Evolutionary conservation across 2,113 vertebrate genomes (phyloP).

Genomic region (Lipophrys pholis): DNA sequence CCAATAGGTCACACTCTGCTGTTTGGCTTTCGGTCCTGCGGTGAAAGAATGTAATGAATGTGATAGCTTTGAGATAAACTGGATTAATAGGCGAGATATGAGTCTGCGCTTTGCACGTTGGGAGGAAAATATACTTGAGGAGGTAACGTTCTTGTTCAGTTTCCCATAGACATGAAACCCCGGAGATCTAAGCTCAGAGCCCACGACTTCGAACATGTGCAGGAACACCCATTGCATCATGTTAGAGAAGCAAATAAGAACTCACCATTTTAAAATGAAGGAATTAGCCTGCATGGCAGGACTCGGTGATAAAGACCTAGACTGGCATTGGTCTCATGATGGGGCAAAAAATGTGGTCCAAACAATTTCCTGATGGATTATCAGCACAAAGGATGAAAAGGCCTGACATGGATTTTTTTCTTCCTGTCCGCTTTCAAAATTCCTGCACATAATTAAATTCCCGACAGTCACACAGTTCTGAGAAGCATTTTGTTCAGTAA

Average conservation of each 20-base stretch:
- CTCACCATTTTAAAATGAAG: neutral
- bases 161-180: slow-evolving; percentile 18
- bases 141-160: neutral
- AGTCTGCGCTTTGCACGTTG: no score
- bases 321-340: no score
- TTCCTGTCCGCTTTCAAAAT: neutral
- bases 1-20: slow-evolving; percentile 48
- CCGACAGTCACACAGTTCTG: neutral
- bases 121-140: no score
- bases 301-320: no score
- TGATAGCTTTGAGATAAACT: slow-evolving; percentile 34
- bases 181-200: neutral
- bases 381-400: neutral
- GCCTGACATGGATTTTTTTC: neutral
- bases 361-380: neutral
- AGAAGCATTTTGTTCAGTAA: neutral
- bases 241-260: neutral
- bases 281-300: neutral
- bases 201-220: neutral
- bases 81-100: slow-evolving; percentile 17
- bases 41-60: slow-evolving; percentile 40
- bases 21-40: slow-evolving; percentile 34
- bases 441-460: neutral
- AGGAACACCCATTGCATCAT: neutral
- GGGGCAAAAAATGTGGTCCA: neutral